These are phyloP conservation scores for Zaprionus capensis DNA, from an alignment of 1,140 invertebrate species.

Conservation along the genomic window DNA sequence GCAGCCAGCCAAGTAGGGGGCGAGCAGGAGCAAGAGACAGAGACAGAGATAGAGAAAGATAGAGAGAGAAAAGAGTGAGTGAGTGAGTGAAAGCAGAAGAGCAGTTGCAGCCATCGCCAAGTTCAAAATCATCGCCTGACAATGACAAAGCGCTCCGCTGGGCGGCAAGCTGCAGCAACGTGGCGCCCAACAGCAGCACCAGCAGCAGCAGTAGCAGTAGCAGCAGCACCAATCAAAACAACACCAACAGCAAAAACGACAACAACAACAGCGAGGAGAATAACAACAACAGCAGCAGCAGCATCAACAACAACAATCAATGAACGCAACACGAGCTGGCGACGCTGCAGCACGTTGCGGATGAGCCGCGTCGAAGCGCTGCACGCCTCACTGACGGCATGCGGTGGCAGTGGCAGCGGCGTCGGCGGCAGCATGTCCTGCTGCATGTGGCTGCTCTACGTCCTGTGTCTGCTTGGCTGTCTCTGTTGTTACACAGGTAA, in stretches of 20 bases:
- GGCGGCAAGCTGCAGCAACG: slow-evolving; percentile 53
- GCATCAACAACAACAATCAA: slow-evolving; percentile 38
- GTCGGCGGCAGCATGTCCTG: slow-evolving; percentile 50
- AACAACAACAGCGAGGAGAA: slow-evolving; percentile 15
- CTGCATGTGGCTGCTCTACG: slow-evolving; percentile 53
- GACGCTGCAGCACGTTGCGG: slow-evolving; percentile 37
- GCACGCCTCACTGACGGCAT: slow-evolving; percentile 46
- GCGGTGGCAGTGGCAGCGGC: slow-evolving; percentile 30
- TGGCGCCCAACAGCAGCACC: slow-evolving; percentile 49
- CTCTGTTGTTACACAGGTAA: slow-evolving; percentile 74
- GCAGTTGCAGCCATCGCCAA: slow-evolving; percentile 42
- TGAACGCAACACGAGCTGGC: slow-evolving; percentile 13
- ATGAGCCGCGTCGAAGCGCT: slow-evolving; percentile 27
- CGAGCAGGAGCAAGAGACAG: neutral
- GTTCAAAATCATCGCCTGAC: slow-evolving; percentile 81
- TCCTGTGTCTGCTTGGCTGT: slow-evolving; percentile 67
- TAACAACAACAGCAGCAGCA: slow-evolving; percentile 22
- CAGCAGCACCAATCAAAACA: slow-evolving; percentile 19
- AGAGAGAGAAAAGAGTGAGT: neutral
- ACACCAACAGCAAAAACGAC: slow-evolving; percentile 11
- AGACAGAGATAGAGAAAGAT: neutral
- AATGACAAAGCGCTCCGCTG: slow-evolving; percentile 62
- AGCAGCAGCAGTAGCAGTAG: slow-evolving; percentile 9
- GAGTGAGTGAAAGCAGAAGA: slow-evolving; percentile 8
- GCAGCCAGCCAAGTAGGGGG: slow-evolving; percentile 20